phyloP scores from a whole-genome alignment of 2,113 vertebrate genomes.

The Myotis brandtii region DNA sequence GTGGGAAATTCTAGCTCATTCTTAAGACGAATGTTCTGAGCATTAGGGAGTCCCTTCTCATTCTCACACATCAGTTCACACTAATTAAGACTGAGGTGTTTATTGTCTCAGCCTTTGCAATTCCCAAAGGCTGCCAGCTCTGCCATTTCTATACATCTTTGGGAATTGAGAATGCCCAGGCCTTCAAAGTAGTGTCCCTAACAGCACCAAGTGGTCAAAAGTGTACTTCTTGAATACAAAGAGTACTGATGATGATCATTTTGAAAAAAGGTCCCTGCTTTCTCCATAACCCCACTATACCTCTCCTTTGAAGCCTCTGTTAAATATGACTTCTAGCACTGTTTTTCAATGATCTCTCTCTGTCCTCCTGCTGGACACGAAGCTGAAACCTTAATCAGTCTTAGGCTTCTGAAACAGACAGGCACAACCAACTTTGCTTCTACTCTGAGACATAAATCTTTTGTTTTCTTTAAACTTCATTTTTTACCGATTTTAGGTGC shows the following conservation, averaged over 20 bases:
- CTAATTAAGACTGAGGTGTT: neutral
- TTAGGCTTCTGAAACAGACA: neutral
- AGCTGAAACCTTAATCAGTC: neutral
- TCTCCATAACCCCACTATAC: neutral
- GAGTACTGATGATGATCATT: neutral
- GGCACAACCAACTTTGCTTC: neutral
- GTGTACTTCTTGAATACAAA: neutral
- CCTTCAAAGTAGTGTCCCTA: neutral
- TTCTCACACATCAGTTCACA: neutral
- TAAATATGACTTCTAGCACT: neutral
- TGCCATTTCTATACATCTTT: neutral
- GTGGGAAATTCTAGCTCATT: neutral
- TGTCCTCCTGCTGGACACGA: neutral
- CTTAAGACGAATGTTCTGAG: neutral
- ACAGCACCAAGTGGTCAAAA: neutral
- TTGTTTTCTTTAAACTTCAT: neutral
- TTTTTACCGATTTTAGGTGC: neutral
- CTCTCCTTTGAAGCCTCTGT: neutral
- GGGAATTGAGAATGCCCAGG: neutral
- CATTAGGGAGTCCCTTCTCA: neutral
- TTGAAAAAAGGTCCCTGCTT: neutral
- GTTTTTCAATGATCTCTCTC: neutral
- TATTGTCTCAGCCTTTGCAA: neutral
- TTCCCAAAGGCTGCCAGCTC: neutral
- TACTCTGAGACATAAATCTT: neutral